Evolutionary conservation across 1,140 invertebrate species (phyloP).

Genomic region (Babylonia areolata): DNA sequence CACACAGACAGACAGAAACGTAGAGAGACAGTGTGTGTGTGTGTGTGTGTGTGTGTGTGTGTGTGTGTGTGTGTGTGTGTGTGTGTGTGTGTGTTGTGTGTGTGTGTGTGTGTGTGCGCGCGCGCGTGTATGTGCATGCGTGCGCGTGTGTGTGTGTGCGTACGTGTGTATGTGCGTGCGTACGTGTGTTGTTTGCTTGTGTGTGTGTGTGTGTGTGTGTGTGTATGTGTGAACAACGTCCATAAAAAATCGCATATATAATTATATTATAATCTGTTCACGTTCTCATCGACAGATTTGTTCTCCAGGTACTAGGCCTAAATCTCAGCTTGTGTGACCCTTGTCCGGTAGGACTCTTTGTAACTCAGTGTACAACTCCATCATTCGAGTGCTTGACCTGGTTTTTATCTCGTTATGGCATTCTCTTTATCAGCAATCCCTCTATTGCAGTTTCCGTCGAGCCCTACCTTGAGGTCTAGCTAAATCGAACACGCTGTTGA

Average conservation of each 20-base stretch:
- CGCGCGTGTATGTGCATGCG: background rate
- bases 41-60: no score
- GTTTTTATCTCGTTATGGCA: constrained; percentile 67
- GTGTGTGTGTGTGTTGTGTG: background rate
- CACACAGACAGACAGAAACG: no score
- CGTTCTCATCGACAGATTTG: background rate
- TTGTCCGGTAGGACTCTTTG: background rate
- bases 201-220: no score
- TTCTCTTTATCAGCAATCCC: constrained; percentile 76
- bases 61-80: no score
- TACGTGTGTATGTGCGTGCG: background rate
- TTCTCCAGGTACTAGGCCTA: no score
- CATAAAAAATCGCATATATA: background rate
- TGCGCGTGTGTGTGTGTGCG: background rate
- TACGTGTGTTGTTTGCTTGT: no score
- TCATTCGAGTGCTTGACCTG: background rate
- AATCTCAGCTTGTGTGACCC: background rate
- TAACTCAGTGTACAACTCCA: background rate
- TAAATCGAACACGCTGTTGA: no score
- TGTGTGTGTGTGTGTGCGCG: background rate
- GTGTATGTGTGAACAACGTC: background rate
- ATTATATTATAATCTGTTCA: background rate
- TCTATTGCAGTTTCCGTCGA: constrained; percentile 76
- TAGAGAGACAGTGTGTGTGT: background rate
- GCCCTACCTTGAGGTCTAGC: no score